phyloP scores from a whole-genome alignment of 2,113 vertebrate genomes.

The Perca flavescens region DNA sequence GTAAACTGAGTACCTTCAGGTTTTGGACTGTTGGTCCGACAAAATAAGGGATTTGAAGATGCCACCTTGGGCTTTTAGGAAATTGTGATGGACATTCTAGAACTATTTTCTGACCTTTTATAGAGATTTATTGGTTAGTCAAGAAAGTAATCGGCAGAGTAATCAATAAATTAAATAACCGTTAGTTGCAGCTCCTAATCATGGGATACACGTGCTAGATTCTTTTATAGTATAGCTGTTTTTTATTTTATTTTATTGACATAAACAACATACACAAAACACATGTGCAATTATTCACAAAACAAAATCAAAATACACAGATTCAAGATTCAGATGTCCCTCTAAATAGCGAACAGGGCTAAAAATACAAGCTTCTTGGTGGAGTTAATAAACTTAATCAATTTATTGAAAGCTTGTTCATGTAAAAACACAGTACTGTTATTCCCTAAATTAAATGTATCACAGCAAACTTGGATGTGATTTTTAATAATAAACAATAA shows the following conservation, averaged over 20 bases:
- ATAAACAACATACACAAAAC: neutral
- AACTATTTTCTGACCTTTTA: neutral
- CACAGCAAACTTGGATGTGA: neutral
- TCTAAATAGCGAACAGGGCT: neutral
- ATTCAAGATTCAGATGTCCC: neutral
- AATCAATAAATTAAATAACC: neutral
- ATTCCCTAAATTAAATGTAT: neutral
- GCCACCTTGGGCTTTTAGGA: neutral
- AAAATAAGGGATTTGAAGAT: neutral
- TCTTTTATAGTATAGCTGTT: neutral
- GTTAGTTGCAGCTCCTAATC: neutral
- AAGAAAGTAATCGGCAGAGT: neutral
- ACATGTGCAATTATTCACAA: neutral
- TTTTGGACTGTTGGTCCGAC: neutral
- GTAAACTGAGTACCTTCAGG: neutral
- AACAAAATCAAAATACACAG: neutral
- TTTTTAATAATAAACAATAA: neutral
- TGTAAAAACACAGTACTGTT: neutral
- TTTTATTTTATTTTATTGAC: neutral
- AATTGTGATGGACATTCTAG: neutral
- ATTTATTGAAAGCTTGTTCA: conserved; percentile 4
- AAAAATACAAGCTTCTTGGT: neutral
- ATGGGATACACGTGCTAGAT: neutral
- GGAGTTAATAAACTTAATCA: neutral
- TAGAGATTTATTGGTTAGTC: neutral